Conservation (phyloP, 2,113 vertebrate species). For the Phylloscopus whistleri region DNA sequence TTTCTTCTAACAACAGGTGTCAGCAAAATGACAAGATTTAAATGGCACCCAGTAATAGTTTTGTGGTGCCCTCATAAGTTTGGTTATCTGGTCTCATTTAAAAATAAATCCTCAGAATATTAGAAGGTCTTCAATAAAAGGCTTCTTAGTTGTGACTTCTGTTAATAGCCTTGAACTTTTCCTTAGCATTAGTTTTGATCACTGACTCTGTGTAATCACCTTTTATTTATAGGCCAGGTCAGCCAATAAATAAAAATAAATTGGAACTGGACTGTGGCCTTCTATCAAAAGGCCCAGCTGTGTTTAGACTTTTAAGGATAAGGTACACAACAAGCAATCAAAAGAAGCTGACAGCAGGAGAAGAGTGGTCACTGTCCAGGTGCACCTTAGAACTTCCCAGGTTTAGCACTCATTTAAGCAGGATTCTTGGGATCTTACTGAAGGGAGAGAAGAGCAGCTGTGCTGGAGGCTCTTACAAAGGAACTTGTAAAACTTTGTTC, state of each 20-base stretch:
- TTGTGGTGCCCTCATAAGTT: neutral
- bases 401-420: neutral
- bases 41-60: neutral
- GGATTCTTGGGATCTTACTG: neutral
- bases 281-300: neutral
- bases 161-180: constrained; percentile 19
- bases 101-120: neutral
- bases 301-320: neutral
- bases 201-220: neutral
- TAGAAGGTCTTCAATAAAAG: neutral
- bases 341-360: neutral
- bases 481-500: neutral
- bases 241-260: constrained; percentile 23
- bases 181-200: neutral
- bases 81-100: neutral
- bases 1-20: neutral
- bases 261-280: neutral
- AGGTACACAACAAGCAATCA: neutral
- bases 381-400: neutral
- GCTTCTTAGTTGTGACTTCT: neutral
- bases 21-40: neutral
- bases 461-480: neutral
- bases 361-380: neutral
- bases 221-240: neutral
- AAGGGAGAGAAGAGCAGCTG: neutral